Percentiles rank a stretch among this genome's conserved stretches.
These are phyloP conservation scores for Alloplasta piceator DNA, from an alignment of 2,888 invertebrate species.

Conservation along the genomic window DNA sequence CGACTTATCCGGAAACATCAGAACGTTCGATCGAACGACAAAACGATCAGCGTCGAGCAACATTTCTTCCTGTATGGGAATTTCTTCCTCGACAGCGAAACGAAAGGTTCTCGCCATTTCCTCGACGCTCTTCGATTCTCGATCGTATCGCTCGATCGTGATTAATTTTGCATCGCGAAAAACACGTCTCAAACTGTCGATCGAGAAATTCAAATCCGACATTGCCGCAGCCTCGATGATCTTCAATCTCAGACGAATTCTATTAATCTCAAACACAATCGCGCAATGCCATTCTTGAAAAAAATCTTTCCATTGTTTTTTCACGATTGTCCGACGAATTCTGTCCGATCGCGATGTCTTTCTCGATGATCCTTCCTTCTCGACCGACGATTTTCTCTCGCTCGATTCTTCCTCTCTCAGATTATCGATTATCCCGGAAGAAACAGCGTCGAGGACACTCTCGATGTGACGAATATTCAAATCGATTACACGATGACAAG, in stretches of 20 bases:
- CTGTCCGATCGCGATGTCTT: constrained; percentile 31
- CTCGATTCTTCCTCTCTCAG: constrained; percentile 56
- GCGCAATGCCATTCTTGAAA: constrained; percentile 86
- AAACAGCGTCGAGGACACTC: constrained; percentile 63
- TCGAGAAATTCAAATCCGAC: constrained; percentile 83
- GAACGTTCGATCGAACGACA: constrained; percentile 83
- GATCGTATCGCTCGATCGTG: constrained; percentile 83
- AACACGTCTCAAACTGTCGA: constrained; percentile 80
- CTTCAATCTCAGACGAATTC: constrained; percentile 83
- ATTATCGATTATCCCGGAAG: constrained; percentile 38
- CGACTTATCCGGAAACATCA: constrained; percentile 73
- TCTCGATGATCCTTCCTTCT: constrained; percentile 48
- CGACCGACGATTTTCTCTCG: constrained; percentile 9
- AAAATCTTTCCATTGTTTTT: constrained; percentile 48
- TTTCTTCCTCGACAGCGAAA: constrained; percentile 84
- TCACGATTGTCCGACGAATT: neutral
- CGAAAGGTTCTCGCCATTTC: constrained; percentile 74
- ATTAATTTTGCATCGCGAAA: constrained; percentile 84
- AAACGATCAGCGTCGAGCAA: constrained; percentile 84
- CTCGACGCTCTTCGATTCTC: constrained; percentile 81
- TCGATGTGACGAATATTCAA: constrained; percentile 63
- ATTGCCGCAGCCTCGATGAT: constrained; percentile 82
- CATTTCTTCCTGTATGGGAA: constrained; percentile 83
- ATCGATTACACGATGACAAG: constrained; percentile 62
- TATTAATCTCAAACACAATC: constrained; percentile 85